phyloP scores from a whole-genome alignment of 2,888 invertebrate species.

The Epinotia ramella region DNA sequence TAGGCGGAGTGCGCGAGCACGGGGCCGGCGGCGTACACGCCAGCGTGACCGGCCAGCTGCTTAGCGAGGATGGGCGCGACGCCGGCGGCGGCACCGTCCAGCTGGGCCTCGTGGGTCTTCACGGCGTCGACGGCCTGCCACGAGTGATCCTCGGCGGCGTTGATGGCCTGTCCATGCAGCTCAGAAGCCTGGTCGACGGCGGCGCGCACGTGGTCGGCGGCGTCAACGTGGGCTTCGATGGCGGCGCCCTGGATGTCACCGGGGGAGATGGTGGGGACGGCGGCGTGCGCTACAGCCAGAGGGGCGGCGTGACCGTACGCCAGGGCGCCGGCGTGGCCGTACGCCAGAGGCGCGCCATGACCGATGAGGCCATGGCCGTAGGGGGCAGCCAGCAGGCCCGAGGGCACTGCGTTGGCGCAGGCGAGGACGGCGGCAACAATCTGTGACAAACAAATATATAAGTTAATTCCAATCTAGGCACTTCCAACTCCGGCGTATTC shows the following conservation, averaged over 20 bases:
- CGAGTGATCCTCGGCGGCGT: conserved; percentile 80
- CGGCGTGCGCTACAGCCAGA: conserved; percentile 54
- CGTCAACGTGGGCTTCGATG: conserved; percentile 80
- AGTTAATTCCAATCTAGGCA: conserved; percentile 17
- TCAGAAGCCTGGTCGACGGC: conserved; percentile 79
- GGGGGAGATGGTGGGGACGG: conserved; percentile 77
- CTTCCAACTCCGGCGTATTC: conserved; percentile 13
- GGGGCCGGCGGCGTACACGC: conserved; percentile 52
- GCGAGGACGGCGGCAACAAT: conserved; percentile 69
- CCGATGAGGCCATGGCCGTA: conserved; percentile 50
- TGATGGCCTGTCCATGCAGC: conserved; percentile 76
- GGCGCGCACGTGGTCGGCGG: conserved; percentile 78
- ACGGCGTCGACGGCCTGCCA: conserved; percentile 80
- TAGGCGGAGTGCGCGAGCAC: conserved; percentile 46
- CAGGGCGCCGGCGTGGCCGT: conserved; percentile 61
- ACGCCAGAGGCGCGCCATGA: conserved; percentile 49
- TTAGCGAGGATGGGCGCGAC: conserved; percentile 78
- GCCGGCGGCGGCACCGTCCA: conserved; percentile 80
- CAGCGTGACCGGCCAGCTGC: conserved; percentile 73
- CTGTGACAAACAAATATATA: conserved; percentile 54
- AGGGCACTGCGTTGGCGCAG: conserved; percentile 71
- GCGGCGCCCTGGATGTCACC: conserved; percentile 77
- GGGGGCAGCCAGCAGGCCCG: conserved; percentile 52
- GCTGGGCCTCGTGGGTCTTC: conserved; percentile 75
- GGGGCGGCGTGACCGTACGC: conserved; percentile 57